Conservation (phyloP, 2,888 invertebrate species). For the Xestia xanthographa region DNA sequence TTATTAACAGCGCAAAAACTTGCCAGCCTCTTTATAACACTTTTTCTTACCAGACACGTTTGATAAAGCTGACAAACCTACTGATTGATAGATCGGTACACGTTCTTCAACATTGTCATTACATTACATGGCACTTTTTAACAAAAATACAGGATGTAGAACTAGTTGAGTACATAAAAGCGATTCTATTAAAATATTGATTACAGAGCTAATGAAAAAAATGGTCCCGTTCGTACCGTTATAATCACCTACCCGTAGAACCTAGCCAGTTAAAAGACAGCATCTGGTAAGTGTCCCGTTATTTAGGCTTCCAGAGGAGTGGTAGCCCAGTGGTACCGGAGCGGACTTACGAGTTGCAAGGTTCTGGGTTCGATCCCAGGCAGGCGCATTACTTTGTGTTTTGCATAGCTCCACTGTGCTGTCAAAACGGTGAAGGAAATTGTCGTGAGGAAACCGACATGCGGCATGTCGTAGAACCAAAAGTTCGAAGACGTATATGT, state of each 20-base stretch:
- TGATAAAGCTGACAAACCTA: neutral
- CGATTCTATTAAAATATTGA: constrained; percentile 17
- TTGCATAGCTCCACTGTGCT: neutral
- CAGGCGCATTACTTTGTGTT: neutral
- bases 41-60: constrained; percentile 12
- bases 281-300: neutral
- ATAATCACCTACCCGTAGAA: neutral
- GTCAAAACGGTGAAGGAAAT: neutral
- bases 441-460: neutral
- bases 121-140: constrained; percentile 22
- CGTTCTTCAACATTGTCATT: constrained; percentile 2
- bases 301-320: neutral
- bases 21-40: constrained; percentile 17
- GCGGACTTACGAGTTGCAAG: neutral
- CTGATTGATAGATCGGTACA: neutral
- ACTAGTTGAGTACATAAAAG: constrained; percentile 12
- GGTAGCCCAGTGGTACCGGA: neutral
- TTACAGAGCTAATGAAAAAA: constrained; percentile 4
- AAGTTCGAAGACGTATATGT: neutral
- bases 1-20: constrained; percentile 42
- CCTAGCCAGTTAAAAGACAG: neutral
- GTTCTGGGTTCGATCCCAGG: neutral
- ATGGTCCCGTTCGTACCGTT: neutral
- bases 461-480: neutral
- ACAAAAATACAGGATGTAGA: constrained; percentile 22